Evolutionary conservation across 2,888 invertebrate genomes (phyloP).

Genomic region (Adela reaumurella): DNA sequence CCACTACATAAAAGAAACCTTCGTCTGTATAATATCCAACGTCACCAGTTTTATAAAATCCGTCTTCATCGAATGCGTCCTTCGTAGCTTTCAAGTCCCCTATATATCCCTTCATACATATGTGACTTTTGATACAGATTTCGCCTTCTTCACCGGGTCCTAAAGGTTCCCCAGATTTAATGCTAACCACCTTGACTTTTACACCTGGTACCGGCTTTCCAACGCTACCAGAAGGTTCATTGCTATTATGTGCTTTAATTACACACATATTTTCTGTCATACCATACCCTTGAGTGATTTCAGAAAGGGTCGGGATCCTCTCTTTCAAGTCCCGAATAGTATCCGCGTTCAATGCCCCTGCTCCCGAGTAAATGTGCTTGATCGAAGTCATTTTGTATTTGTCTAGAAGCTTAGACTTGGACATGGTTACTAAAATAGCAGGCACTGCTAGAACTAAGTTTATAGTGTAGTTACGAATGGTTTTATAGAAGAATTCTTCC

Average conservation of each 20-base stretch:
- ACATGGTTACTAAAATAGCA: background rate
- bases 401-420: background rate
- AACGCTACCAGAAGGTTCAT: constrained; percentile 3
- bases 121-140: constrained; percentile 65
- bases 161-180: constrained; percentile 48
- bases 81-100: constrained; percentile 59
- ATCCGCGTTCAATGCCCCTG: background rate
- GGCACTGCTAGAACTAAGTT: background rate
- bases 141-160: constrained; percentile 64
- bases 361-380: background rate
- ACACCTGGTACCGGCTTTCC: background rate
- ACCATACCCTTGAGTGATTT: constrained; percentile 60
- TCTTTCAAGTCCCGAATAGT: background rate
- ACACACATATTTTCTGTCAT: constrained; percentile 62
- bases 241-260: background rate
- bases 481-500: background rate
- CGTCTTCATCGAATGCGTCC: constrained; percentile 56
- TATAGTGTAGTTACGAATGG: background rate
- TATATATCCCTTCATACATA: constrained; percentile 69
- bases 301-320: background rate
- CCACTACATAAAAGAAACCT: constrained; percentile 66
- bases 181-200: constrained; percentile 25
- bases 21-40: constrained; percentile 69
- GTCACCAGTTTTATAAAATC: constrained; percentile 70
- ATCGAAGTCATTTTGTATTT: background rate